phyloP scores from a whole-genome alignment of 2,797 vertebrate genomes.

The Pangasius djambal region DNA sequence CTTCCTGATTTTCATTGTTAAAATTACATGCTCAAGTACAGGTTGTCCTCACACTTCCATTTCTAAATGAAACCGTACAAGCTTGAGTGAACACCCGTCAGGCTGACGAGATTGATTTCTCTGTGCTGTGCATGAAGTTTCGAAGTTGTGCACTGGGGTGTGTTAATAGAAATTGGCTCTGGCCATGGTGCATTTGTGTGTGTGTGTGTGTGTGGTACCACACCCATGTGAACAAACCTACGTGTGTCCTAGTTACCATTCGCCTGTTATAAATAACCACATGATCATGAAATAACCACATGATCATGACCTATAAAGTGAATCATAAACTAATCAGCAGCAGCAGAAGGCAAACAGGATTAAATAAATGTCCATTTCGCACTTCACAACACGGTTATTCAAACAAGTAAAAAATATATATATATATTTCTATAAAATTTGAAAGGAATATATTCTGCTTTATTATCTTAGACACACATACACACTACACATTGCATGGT shows the following conservation, averaged over 20 bases:
- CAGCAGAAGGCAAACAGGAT: conserved; percentile 12
- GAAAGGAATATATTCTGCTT: background rate
- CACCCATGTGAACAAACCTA: conserved; percentile 42
- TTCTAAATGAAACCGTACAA: conserved; percentile 9
- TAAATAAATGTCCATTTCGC: background rate
- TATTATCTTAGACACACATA: background rate
- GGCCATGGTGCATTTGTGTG: conserved; percentile 52
- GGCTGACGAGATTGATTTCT: background rate
- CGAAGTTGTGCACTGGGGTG: background rate
- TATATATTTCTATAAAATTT: background rate
- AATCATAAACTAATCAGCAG: conserved; percentile 25
- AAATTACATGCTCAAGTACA: conserved; percentile 23
- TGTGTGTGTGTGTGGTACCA: conserved; percentile 33
- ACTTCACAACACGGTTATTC: background rate
- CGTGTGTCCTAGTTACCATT: conserved; percentile 33
- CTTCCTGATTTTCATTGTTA: conserved; percentile 62
- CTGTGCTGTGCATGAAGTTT: background rate
- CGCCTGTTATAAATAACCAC: conserved; percentile 23
- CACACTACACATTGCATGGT: background rate
- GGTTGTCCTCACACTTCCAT: conserved; percentile 50
- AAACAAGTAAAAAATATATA: background rate
- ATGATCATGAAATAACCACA: conserved; percentile 22
- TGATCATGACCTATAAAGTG: conserved; percentile 24
- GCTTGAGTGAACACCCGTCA: conserved; percentile 22
- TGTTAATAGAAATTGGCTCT: conserved; percentile 15